Evolutionary conservation across 2,797 vertebrate species (phyloP).

Genomic region (Thaleichthys pacificus): DNA sequence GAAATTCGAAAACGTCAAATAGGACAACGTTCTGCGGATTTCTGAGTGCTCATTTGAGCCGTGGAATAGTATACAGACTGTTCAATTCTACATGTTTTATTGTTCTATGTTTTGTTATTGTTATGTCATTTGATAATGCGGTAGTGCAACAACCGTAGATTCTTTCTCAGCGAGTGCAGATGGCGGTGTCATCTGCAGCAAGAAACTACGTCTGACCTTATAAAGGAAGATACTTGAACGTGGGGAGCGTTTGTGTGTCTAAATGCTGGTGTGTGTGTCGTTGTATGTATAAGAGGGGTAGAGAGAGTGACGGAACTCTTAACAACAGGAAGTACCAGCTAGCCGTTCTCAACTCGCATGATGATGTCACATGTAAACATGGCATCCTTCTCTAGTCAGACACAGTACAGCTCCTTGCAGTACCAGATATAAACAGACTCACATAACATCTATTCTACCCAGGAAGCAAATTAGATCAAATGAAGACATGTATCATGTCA

Average conservation of each 20-base stretch:
- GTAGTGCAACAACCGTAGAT: no score
- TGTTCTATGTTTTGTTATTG: no score
- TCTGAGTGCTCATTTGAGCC: no score
- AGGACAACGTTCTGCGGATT: no score
- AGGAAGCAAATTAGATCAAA: no score
- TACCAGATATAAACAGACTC: slow-evolving; percentile 11
- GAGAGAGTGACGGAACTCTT: slow-evolving; percentile 16
- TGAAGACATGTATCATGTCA: no score
- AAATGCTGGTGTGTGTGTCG: not conserved
- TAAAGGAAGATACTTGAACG: no score
- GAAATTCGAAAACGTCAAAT: no score
- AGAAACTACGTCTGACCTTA: not conserved
- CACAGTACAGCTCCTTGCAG: not conserved
- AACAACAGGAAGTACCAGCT: slow-evolving; percentile 55
- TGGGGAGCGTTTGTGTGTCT: slow-evolving; percentile 13
- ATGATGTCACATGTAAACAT: slow-evolving; percentile 29
- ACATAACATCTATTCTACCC: no score
- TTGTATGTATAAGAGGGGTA: not conserved
- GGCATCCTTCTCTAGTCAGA: not conserved
- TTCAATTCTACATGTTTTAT: no score
- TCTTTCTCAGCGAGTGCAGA: not conserved
- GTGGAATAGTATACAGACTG: no score
- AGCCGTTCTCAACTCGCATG: slow-evolving; percentile 23
- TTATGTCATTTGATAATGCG: no score
- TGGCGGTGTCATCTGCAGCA: not conserved